Evolutionary conservation across 2,113 vertebrate species (phyloP), one percentile per base, ranked within the genome.

Genomic region (Chauna torquata): DNA sequence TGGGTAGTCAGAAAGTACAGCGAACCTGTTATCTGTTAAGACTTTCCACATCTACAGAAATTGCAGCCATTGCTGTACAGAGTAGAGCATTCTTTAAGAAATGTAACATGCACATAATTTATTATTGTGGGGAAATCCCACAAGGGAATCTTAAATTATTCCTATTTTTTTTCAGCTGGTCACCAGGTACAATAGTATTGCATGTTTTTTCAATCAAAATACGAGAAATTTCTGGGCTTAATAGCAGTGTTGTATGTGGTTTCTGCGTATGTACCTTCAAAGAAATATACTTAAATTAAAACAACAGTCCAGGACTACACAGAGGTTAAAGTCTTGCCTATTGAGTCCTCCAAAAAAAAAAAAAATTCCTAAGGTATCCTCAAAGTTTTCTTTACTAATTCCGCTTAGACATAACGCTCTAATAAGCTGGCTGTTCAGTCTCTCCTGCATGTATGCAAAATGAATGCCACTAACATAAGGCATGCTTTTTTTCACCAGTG

Each of bases 131-230:
- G 80, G 68, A 89, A 86, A 69, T 92, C 11, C 34, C 32, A 18
- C 58, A 8, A n/a, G 36, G 14, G 15, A 9, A 88, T 77, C 44
- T 54, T 88, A 77, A 92, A 70, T 64, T 49, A 34, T 59, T 84
- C n/a, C 36, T 95, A 55, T 49, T 22, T 49, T 49, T 50, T 62
- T 95, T 92, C 74, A 80, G 50, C 28, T 61, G 72, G 72, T 59
- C 18, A 44, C 16, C 28, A 69, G 24, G 42, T 79, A 25, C 18
- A 15, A 11, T 65, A 34, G 16, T 44, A 34, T 62, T 0, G 0
- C 5, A 1, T 27, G 25, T 27, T 71, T 38, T 71, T 75, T 66
- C 34, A 86, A 22, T 76, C 1, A 0, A 75, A 86, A 14, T 25
- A 36, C 36, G 58, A 77, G 25, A 83, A 69, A 44, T 25, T 49